Percentiles rank a stretch among this genome's conserved stretches.
Evolutionary conservation across 2,113 vertebrate genomes (phyloP).

Genomic region (Gymnarchus niloticus): DNA sequence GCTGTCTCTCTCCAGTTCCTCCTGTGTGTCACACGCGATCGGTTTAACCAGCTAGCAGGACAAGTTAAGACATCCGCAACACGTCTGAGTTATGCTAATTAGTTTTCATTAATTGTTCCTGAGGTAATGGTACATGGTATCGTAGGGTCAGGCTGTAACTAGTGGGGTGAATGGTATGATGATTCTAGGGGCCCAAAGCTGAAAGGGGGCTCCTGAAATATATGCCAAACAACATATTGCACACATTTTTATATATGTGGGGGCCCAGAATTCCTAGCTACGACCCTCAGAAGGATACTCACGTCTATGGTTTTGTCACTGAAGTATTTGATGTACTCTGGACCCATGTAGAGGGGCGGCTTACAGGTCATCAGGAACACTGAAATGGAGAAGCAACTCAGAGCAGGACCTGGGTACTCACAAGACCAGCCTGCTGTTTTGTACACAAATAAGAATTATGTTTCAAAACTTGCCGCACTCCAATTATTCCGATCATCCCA

Average conservation of each 20-base stretch:
- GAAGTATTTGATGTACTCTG: constrained; percentile 94
- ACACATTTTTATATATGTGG: too few relatives aligned
- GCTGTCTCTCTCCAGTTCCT: constrained; percentile 78
- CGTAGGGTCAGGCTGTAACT: too few relatives aligned
- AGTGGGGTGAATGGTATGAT: too few relatives aligned
- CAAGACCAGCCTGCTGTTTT: not conserved
- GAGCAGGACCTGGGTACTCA: not conserved
- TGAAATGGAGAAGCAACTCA: constrained; percentile 40
- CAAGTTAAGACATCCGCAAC: not conserved
- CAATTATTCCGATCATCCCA: not conserved
- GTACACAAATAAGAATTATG: not conserved
- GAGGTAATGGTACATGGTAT: not conserved
- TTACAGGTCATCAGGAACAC: constrained; percentile 95
- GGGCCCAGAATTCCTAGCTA: too few relatives aligned
- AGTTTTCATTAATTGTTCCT: not conserved
- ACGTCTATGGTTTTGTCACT: constrained; percentile 90
- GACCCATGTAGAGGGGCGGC: constrained; percentile 88
- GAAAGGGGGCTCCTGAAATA: too few relatives aligned
- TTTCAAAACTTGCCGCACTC: not conserved
- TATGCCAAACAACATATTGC: too few relatives aligned
- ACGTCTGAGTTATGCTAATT: not conserved
- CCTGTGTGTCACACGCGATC: constrained; percentile 55
- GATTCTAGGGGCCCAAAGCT: too few relatives aligned
- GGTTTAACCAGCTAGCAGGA: not conserved
- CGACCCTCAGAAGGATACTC: too few relatives aligned